Evolutionary conservation across 1,140 invertebrate species (phyloP).

Genomic region (Drosophila nannoptera): DNA sequence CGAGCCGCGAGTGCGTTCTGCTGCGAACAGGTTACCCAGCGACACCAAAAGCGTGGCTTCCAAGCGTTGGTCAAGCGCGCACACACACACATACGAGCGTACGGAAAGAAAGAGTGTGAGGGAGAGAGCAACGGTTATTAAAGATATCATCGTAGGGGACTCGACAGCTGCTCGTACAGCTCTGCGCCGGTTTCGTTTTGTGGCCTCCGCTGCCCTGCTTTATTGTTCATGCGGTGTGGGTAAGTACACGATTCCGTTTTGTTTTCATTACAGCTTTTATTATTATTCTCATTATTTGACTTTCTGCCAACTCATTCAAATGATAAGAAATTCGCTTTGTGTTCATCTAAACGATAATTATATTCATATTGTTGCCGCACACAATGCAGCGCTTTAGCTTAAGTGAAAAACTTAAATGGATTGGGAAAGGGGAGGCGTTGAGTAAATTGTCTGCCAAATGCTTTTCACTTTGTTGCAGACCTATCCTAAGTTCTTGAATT

Average conservation of each 20-base stretch:
- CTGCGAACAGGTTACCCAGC: constrained; percentile 54
- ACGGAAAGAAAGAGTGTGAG: not conserved
- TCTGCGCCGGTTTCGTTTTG: constrained; percentile 42
- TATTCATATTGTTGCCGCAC: constrained; percentile 28
- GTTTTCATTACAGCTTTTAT: constrained; percentile 54
- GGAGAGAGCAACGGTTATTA: constrained; percentile 9
- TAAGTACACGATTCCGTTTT: constrained; percentile 50
- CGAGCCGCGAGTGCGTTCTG: constrained; percentile 42
- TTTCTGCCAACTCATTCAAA: constrained; percentile 29
- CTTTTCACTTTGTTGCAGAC: too few species aligned
- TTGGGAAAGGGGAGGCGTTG: too few species aligned
- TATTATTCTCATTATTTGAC: constrained; percentile 45
- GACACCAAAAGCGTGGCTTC: constrained; percentile 36
- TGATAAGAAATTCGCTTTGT: constrained; percentile 43
- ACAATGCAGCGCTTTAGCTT: constrained; percentile 25
- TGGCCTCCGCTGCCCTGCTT: constrained; percentile 11
- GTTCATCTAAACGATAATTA: constrained; percentile 27
- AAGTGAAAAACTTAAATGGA: constrained; percentile 27
- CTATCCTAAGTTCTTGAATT: too few species aligned
- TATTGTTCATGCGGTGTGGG: constrained; percentile 22
- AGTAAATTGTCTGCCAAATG: too few species aligned
- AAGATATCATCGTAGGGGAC: constrained; percentile 18
- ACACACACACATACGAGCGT: constrained; percentile 6
- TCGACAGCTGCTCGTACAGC: not conserved
- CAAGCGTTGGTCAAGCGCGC: constrained; percentile 42